Evolutionary conservation across 2,797 vertebrate species (phyloP).

Genomic region (Falco cherrug): DNA sequence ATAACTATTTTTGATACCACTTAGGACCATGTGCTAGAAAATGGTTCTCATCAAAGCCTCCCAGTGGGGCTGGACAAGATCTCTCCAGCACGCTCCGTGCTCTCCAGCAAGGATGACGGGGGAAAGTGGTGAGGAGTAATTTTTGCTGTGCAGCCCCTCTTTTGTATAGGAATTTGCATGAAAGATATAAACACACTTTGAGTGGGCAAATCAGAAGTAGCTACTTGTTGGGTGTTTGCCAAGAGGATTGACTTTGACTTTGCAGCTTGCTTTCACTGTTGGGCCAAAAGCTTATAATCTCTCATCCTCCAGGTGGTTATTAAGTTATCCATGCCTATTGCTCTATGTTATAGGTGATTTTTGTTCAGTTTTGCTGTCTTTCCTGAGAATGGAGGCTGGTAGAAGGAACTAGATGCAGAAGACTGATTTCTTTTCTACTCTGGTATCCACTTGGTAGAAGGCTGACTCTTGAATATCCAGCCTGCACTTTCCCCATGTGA

Average conservation of each 20-base stretch:
- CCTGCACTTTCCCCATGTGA: background rate
- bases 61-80: constrained; percentile 27
- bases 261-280: background rate
- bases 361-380: background rate
- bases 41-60: constrained; percentile 18
- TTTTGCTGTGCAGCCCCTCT: constrained; percentile 24
- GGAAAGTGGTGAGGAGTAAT: background rate
- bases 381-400: background rate
- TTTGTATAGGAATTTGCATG: constrained; percentile 51
- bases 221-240: constrained; percentile 19
- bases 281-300: background rate
- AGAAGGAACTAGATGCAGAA: background rate
- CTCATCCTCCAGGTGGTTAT: background rate
- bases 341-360: background rate
- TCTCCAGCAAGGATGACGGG: background rate
- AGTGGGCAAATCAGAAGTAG: background rate
- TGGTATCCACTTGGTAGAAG: background rate
- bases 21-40: constrained; percentile 43
- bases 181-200: background rate
- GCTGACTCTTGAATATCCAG: background rate
- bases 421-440: background rate
- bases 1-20: constrained; percentile 64
- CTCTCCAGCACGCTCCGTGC: background rate
- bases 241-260: constrained; percentile 3
- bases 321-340: background rate